A percentile compares a stretch with the other conserved stretches of the same genome.
phyloP scores from a whole-genome alignment of 2,113 vertebrate genomes.

The Synchiropus splendidus region DNA sequence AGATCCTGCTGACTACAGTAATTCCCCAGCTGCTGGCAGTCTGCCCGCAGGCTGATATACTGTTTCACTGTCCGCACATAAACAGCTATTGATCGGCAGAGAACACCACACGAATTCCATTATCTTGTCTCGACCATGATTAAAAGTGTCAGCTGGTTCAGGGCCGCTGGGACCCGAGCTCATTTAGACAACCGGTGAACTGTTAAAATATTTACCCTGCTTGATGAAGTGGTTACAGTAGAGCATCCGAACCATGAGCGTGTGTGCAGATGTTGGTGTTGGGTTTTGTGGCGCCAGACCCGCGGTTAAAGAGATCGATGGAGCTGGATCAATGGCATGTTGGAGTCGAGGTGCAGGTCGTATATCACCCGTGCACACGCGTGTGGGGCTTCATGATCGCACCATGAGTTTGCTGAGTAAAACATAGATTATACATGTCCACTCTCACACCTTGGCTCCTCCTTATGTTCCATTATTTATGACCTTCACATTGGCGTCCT shows the following conservation, averaged over 20 bases:
- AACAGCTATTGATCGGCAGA: constrained; percentile 54
- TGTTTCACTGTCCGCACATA: constrained; percentile 43
- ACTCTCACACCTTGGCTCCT: too few relatives aligned
- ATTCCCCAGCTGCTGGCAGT: constrained; percentile 34
- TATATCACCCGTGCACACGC: constrained; percentile 4
- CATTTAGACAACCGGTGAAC: constrained; percentile 4
- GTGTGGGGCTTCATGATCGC: too few relatives aligned
- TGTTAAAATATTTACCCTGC: constrained; percentile 44
- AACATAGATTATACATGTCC: too few relatives aligned
- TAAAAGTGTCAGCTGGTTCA: constrained; percentile 20
- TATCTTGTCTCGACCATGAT: constrained; percentile 32
- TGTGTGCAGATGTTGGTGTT: constrained; percentile 5
- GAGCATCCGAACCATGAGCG: constrained; percentile 12
- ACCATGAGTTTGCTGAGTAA: too few relatives aligned
- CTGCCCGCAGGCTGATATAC: constrained; percentile 44
- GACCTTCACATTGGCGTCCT: too few relatives aligned
- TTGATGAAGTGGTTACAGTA: constrained; percentile 10
- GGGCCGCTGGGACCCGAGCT: constrained; percentile 1
- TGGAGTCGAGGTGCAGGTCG: constrained; percentile 1
- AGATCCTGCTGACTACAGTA: constrained; percentile 49
- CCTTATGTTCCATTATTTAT: too few relatives aligned
- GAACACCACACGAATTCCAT: constrained; percentile 48
- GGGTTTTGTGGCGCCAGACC: constrained; percentile 5
- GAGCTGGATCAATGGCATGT: constrained; percentile 38
- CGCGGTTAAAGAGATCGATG: constrained; percentile 42